Evolutionary conservation across 2,888 invertebrate genomes (phyloP), one percentile per base, ranked within the genome.

Genomic region (Nasonia oneida): DNA sequence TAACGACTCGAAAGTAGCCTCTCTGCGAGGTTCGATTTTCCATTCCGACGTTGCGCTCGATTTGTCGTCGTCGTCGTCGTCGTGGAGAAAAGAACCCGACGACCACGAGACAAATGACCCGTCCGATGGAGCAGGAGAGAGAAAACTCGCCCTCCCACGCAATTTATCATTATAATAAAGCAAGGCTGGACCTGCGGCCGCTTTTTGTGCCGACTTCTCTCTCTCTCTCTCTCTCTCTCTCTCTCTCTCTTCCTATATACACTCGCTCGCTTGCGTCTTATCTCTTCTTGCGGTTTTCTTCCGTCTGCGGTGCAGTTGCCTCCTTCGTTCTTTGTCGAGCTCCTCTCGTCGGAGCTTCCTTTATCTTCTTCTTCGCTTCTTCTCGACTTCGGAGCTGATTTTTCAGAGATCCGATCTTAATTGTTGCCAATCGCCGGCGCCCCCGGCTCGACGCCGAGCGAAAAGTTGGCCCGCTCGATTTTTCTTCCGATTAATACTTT

Each of bases 91-190:
- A 39, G 61, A 18, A 37, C 53, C 42, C 8, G 42, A 8, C 50
- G 37, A 23, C 42, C 14, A 14, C 23, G 75, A 81, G 83, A 86
- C 83, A 86, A 86, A 86, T 79, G 86, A 77, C 77, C 81, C 73
- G 67, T 76, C 79, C 85, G 47, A 79, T 75, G 23, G 80, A 42
- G 47, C n/a, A 23, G 8, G 47, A 33, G 15, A 74, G 50, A 29
- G 74, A 74, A 50, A 74, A 74, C 37, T 67, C 29, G 67, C 77
- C 53, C 70, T 47, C 73, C 81, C 53, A 18, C 53, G 64, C 50
- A 74, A 86, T 86, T 84, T 86, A 81, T 86, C 84, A 84, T 86
- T 86, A 81, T 81, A 86, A 86, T 86, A 86, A 86, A 80, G 70
- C 39, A 53, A 74, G 37, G 8, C 33, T 8, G 39, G 33, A 33